Conservation (phyloP, 2,888 invertebrate genomes). For the Drosophila aldrichi region DNA sequence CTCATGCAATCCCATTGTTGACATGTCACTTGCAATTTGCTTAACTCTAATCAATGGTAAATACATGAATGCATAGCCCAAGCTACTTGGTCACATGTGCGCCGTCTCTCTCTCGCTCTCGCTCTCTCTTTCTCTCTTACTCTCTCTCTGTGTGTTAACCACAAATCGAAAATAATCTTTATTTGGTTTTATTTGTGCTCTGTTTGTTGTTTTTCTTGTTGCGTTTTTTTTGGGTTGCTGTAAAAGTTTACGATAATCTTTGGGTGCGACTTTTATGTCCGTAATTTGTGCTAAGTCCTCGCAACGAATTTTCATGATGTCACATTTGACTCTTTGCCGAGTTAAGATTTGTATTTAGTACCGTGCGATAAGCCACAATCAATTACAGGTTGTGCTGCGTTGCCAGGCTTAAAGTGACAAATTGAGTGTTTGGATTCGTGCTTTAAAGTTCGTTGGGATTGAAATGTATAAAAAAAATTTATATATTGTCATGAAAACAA, state of each 20-base stretch:
- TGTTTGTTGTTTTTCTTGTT: slow-evolving; percentile 12
- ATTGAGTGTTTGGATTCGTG: neutral
- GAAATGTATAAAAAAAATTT: neutral
- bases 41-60: slow-evolving; percentile 79
- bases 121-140: neutral
- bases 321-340: slow-evolving; percentile 35
- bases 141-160: neutral
- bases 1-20: slow-evolving; percentile 85
- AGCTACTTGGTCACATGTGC: slow-evolving; percentile 1
- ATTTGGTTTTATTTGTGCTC: slow-evolving; percentile 52
- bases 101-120: neutral
- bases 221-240: slow-evolving; percentile 39
- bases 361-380: slow-evolving; percentile 29
- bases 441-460: neutral
- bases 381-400: slow-evolving; percentile 23
- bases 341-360: slow-evolving; percentile 46
- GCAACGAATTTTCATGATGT: slow-evolving; percentile 46
- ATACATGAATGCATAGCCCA: slow-evolving; percentile 4
- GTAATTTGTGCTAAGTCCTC: slow-evolving; percentile 47
- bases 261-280: slow-evolving; percentile 49
- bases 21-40: slow-evolving; percentile 84
- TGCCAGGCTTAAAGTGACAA: neutral
- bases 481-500: neutral
- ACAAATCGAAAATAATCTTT: slow-evolving; percentile 64
- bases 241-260: slow-evolving; percentile 70